Conservation (phyloP, 2,888 invertebrate species). For the Timema cristinae region DNA sequence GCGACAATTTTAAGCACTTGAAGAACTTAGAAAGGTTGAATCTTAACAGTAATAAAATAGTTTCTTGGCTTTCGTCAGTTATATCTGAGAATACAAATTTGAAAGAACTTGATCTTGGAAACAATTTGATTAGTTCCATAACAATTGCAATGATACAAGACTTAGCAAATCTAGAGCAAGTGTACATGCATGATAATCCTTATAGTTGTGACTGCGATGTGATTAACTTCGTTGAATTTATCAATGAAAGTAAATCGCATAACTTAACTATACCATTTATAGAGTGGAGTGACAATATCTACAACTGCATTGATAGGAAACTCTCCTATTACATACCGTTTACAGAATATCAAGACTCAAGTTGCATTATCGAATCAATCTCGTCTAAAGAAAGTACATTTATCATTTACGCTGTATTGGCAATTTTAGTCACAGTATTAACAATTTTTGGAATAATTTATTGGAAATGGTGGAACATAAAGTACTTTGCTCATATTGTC, state of each 20-base stretch:
- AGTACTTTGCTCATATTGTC: constrained; percentile 55
- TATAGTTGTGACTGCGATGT: constrained; percentile 56
- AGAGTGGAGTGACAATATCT: not conserved
- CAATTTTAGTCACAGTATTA: constrained; percentile 2
- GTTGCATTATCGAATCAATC: not conserved
- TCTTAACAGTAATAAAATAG: constrained; percentile 52
- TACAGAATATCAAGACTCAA: not conserved
- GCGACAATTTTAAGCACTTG: constrained; percentile 42
- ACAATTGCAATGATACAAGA: constrained; percentile 55
- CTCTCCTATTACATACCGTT: constrained; percentile 19
- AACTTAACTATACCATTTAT: constrained; percentile 29
- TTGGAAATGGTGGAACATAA: constrained; percentile 53
- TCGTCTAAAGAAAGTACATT: not conserved
- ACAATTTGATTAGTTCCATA: constrained; percentile 56
- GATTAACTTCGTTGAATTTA: constrained; percentile 44
- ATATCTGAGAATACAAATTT: constrained; percentile 46
- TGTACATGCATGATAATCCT: constrained; percentile 55
- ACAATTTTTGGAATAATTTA: constrained; percentile 36
- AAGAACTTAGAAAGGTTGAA: constrained; percentile 49
- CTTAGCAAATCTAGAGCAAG: constrained; percentile 46
- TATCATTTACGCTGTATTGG: not conserved
- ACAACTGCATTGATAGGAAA: constrained; percentile 31
- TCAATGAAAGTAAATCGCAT: constrained; percentile 35
- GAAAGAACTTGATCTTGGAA: constrained; percentile 46
- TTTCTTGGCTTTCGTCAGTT: constrained; percentile 51